phyloP scores from a whole-genome alignment of 35 echinoderm and acorn worm species.

The Lytechinus pictus region DNA sequence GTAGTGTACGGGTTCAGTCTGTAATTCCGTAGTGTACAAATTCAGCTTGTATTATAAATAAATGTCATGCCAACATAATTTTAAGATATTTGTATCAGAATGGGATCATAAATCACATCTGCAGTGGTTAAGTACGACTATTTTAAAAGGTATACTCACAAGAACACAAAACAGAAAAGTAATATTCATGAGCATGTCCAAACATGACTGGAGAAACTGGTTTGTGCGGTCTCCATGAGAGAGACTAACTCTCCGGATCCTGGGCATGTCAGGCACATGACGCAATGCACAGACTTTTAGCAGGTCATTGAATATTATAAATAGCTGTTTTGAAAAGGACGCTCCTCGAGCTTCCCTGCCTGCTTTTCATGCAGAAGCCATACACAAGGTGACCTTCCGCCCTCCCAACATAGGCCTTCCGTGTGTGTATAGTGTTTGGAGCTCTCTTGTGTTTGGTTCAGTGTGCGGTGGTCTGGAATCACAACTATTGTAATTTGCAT shows the following conservation, averaged over 20 bases:
- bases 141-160: too few relatives aligned
- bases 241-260: not conserved
- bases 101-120: too few relatives aligned
- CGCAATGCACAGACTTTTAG: not conserved
- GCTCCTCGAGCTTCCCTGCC: not conserved
- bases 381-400: conserved; percentile 42
- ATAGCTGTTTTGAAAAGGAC: not conserved
- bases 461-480: conserved; percentile 18
- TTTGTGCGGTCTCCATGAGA: not conserved
- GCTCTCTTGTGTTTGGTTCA: not conserved
- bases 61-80: too few relatives aligned
- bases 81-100: too few relatives aligned
- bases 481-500: conserved; percentile 29
- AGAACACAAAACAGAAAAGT: not conserved
- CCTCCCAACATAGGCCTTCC: not conserved
- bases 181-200: not conserved
- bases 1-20: too few relatives aligned
- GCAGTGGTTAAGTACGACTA: too few relatives aligned
- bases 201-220: not conserved
- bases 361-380: not conserved
- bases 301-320: conserved; percentile 32
- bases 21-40: too few relatives aligned
- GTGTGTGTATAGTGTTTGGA: conserved; percentile 20
- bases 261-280: not conserved
- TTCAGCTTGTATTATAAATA: too few relatives aligned